phyloP scores from a whole-genome alignment of 2,888 invertebrate species.

The Cartodere bifasciata region DNA sequence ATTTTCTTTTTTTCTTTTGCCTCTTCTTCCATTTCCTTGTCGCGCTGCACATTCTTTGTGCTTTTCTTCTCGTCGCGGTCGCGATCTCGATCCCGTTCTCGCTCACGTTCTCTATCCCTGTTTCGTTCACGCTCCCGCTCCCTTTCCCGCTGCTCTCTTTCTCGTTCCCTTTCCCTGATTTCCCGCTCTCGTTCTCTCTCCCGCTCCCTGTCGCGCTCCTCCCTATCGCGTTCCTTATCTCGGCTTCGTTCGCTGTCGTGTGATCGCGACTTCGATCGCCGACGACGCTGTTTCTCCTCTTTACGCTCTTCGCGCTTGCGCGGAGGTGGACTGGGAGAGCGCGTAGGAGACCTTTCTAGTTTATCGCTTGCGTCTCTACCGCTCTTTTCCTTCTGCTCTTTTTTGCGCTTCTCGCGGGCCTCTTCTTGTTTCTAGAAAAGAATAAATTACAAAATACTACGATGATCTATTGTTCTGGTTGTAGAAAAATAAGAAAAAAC shows the following conservation, averaged over 20 bases:
- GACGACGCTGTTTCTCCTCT: constrained; percentile 23
- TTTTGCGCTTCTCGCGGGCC: constrained; percentile 54
- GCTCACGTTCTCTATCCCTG: constrained; percentile 44
- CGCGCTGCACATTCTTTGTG: constrained; percentile 51
- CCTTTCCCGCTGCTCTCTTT: constrained; percentile 35
- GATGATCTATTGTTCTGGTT: constrained; percentile 3
- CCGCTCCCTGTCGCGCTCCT: constrained; percentile 29
- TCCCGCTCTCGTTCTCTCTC: constrained; percentile 33
- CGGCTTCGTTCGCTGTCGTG: too few relatives aligned
- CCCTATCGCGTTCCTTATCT: constrained; percentile 34
- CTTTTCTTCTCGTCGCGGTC: constrained; percentile 41
- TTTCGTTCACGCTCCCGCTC: constrained; percentile 35
- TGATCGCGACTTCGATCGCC: constrained; percentile 14
- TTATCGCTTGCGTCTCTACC: constrained; percentile 14
- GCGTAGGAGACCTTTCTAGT: constrained; percentile 25
- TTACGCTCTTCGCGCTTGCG: constrained; percentile 27
- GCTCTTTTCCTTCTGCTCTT: constrained; percentile 45
- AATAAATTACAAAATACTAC: constrained; percentile 22
- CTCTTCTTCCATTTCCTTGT: constrained; percentile 85
- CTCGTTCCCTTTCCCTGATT: constrained; percentile 34
- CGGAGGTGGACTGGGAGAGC: constrained; percentile 33
- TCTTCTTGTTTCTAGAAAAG: constrained; percentile 62
- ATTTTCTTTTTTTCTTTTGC: too few relatives aligned
- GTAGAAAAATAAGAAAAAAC: constrained; percentile 14
- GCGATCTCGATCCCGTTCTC: constrained; percentile 48